A percentile compares a stretch with the other conserved stretches of the same genome.
These are phyloP conservation scores for Galbula dea DNA, from an alignment of 2,113 vertebrate genomes.

Conservation along the genomic window DNA sequence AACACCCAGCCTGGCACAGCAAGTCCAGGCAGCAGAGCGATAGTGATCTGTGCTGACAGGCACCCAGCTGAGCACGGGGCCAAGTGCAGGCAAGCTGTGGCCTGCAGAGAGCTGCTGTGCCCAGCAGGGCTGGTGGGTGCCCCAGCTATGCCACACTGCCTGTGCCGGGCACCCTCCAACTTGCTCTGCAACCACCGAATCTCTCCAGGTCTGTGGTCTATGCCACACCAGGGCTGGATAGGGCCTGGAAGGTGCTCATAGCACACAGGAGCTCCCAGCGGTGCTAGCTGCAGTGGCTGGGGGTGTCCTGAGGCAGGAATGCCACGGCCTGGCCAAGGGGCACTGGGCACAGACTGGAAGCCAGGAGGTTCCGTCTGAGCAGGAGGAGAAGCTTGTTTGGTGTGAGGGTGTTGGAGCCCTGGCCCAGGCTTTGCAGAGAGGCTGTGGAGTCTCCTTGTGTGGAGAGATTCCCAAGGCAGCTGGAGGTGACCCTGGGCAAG, in stretches of 20 bases:
- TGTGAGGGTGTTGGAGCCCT: too few species aligned
- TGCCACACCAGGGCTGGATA: not conserved
- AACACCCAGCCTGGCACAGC: not conserved
- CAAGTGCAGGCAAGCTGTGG: not conserved
- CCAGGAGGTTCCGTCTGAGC: too few species aligned
- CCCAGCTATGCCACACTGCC: not conserved
- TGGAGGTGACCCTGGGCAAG: too few species aligned
- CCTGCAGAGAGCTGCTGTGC: not conserved
- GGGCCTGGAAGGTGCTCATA: not conserved
- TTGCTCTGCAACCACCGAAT: not conserved
- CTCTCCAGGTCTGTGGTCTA: not conserved
- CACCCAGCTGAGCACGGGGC: not conserved
- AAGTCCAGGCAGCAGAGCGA: not conserved
- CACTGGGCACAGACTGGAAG: too few species aligned
- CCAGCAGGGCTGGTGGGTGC: not conserved
- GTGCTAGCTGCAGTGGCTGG: too few species aligned
- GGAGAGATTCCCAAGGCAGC: too few species aligned
- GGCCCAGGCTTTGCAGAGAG: too few species aligned
- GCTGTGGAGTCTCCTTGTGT: too few species aligned
- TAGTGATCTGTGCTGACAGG: not conserved
- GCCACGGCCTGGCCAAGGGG: too few species aligned
- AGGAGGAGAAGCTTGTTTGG: too few species aligned
- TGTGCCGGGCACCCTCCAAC: not conserved
- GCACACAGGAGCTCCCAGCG: too few species aligned
- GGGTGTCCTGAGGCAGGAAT: not conserved